Percentiles rank a stretch among this genome's conserved stretches.
These are phyloP conservation scores for Pilophorus perplexus DNA, from an alignment of 2,888 invertebrate species.

Conservation along the genomic window DNA sequence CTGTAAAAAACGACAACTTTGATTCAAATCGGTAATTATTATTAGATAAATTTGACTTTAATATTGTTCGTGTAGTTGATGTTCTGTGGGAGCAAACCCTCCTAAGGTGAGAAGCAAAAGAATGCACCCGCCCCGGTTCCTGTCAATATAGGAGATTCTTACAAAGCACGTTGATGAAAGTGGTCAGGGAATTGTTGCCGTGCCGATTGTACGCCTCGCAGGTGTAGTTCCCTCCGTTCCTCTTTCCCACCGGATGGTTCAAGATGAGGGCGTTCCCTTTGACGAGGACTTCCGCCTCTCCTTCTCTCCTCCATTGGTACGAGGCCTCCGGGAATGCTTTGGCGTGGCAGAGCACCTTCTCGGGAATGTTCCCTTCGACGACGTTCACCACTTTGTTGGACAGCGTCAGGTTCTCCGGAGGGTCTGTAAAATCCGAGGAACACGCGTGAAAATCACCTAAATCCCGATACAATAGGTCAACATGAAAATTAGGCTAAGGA, in stretches of 20 bases:
- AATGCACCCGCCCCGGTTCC: no score
- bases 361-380: slow-evolving; percentile 59
- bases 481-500: no score
- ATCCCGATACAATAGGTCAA: no score
- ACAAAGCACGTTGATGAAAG: slow-evolving; percentile 80
- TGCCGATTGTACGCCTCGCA: slow-evolving; percentile 78
- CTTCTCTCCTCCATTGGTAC: slow-evolving; percentile 69
- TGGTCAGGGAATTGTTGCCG: slow-evolving; percentile 67
- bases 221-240: slow-evolving; percentile 72
- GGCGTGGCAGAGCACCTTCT: slow-evolving; percentile 60
- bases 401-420: slow-evolving; percentile 81
- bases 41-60: neutral
- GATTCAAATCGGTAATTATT: neutral
- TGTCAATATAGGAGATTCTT: no score
- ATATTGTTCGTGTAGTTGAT: no score
- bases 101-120: no score
- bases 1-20: slow-evolving; percentile 56
- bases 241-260: slow-evolving; percentile 65
- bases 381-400: slow-evolving; percentile 59
- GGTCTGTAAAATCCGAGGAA: slow-evolving; percentile 63
- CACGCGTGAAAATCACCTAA: no score
- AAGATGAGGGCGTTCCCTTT: slow-evolving; percentile 59
- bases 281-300: slow-evolving; percentile 54
- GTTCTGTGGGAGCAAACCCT: no score
- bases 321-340: slow-evolving; percentile 69